A percentile compares a stretch with the other conserved stretches of the same genome.
Conservation (phyloP, 1,140 invertebrate species). For the Drosophila takahashii region DNA sequence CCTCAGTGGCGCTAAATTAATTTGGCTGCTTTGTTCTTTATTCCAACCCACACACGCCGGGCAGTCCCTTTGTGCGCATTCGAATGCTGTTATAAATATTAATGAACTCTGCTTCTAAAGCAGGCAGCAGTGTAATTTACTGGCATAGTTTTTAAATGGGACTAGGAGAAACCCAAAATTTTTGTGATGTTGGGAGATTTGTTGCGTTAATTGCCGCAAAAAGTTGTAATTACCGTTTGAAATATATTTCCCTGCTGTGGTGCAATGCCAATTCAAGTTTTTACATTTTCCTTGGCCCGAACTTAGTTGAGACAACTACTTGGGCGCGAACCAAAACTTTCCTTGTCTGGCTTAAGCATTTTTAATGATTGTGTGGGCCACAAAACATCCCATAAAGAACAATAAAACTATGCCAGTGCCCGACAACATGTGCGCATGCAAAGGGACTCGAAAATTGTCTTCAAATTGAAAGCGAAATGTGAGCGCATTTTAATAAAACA, state of each 20-base stretch:
- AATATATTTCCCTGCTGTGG: slow-evolving; percentile 13
- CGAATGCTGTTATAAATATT: slow-evolving; percentile 67
- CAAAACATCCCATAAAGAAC: slow-evolving; percentile 44
- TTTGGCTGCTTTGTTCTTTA: slow-evolving; percentile 68
- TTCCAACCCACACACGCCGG: slow-evolving; percentile 12
- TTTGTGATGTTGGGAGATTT: slow-evolving; percentile 9
- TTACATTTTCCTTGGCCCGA: slow-evolving; percentile 13
- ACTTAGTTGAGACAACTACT: slow-evolving; percentile 25
- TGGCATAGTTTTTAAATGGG: slow-evolving; percentile 48
- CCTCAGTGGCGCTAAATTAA: slow-evolving; percentile 69
- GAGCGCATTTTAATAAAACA: slow-evolving; percentile 79
- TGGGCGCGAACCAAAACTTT: slow-evolving; percentile 33
- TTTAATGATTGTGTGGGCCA: slow-evolving; percentile 53
- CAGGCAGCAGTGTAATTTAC: slow-evolving; percentile 43
- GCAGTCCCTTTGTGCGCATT: slow-evolving; percentile 29
- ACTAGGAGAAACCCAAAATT: neutral
- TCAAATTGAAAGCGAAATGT: slow-evolving; percentile 80
- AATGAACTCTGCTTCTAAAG: slow-evolving; percentile 51
- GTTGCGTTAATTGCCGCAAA: slow-evolving; percentile 32
- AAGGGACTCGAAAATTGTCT: slow-evolving; percentile 53
- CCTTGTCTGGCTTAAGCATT: slow-evolving; percentile 53
- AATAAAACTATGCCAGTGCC: slow-evolving; percentile 30
- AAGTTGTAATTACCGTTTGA: slow-evolving; percentile 48
- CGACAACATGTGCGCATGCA: slow-evolving; percentile 37
- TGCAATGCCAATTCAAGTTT: slow-evolving; percentile 14